Evolutionary conservation across 2,888 invertebrate species (phyloP).

Genomic region (Mythimna albipuncta): DNA sequence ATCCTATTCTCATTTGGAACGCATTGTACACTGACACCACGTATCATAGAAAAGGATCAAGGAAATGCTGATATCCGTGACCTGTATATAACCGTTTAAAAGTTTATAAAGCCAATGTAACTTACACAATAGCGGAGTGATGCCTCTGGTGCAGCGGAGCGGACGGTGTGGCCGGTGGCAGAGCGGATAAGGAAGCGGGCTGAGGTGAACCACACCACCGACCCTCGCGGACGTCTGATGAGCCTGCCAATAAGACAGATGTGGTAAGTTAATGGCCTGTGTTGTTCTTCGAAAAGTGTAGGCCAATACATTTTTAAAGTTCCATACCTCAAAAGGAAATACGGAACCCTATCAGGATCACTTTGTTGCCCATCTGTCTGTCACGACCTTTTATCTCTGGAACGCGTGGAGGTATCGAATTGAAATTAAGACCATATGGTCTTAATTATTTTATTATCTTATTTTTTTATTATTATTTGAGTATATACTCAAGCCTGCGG

Average conservation of each 20-base stretch:
- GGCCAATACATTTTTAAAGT: background rate
- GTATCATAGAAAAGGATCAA: background rate
- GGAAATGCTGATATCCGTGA: background rate
- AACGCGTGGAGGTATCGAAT: too few species aligned
- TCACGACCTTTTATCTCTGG: too few species aligned
- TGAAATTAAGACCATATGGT: too few species aligned
- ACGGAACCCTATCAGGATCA: too few species aligned
- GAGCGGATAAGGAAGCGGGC: slow-evolving; percentile 91
- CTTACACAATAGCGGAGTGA: slow-evolving; percentile 87
- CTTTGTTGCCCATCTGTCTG: too few species aligned
- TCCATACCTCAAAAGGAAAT: too few species aligned
- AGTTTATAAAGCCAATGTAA: slow-evolving; percentile 44
- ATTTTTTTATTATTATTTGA: too few species aligned
- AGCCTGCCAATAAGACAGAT: slow-evolving; percentile 76
- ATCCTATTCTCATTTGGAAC: too few species aligned
- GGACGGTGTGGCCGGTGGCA: slow-evolving; percentile 86
- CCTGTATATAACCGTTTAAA: background rate
- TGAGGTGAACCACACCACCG: slow-evolving; percentile 92
- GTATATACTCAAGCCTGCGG: too few species aligned
- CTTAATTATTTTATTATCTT: too few species aligned
- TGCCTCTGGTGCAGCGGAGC: slow-evolving; percentile 85
- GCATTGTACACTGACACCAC: too few species aligned
- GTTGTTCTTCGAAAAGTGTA: background rate
- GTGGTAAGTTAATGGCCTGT: slow-evolving; percentile 42
- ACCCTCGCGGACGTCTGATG: slow-evolving; percentile 86